Percentiles rank a stretch among this genome's conserved stretches.
Conservation (phyloP, 2,113 vertebrate species). For the Semnornis frantzii region DNA sequence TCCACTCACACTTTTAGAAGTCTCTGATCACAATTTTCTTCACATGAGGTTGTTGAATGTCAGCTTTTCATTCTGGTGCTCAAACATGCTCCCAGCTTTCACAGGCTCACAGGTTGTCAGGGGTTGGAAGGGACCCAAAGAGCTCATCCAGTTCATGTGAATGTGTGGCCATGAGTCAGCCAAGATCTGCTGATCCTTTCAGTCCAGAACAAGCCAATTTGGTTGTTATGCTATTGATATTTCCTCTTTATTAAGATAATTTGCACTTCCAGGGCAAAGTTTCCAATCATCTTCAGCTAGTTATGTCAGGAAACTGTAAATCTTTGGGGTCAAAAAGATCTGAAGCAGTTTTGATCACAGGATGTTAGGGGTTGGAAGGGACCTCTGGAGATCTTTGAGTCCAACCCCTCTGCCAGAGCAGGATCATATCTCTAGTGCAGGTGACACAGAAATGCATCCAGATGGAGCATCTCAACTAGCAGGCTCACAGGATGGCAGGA, state of each 20-base stretch:
- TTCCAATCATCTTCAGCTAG: background rate
- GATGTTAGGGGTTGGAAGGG: too few species aligned
- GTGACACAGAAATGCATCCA: too few species aligned
- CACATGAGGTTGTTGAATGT: background rate
- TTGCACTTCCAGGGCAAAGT: background rate
- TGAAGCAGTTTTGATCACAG: background rate
- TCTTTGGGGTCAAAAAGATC: background rate
- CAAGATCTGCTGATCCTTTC: background rate
- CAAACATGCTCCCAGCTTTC: rapidly evolving
- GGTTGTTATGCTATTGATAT: background rate
- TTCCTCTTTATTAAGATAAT: background rate
- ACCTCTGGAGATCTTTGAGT: too few species aligned
- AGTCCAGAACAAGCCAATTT: background rate
- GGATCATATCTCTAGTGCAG: too few species aligned
- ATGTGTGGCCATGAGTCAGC: rapidly evolving
- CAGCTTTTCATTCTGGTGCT: background rate
- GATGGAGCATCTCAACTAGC: too few species aligned
- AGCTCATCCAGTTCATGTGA: too few species aligned
- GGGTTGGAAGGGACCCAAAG: too few species aligned
- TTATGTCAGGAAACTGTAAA: background rate
- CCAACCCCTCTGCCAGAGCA: too few species aligned
- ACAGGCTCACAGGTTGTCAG: too few species aligned
- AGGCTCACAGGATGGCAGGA: too few species aligned
- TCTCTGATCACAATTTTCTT: background rate
- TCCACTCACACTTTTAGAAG: background rate